phyloP scores from a whole-genome alignment of 64 coral and sea anemone genomes.

The Platygyra sinensis region DNA sequence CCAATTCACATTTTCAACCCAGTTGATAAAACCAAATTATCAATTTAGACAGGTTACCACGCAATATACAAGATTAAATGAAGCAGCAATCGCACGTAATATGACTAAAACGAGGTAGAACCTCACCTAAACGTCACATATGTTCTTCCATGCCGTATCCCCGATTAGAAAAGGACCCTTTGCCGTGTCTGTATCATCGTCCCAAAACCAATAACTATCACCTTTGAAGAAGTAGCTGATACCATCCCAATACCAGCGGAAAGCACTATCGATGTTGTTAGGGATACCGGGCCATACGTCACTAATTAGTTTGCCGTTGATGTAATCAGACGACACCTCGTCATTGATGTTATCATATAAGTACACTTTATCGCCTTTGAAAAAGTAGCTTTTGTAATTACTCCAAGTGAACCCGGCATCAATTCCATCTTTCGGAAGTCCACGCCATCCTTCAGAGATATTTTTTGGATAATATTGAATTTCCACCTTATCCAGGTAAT shows the following conservation, averaged over 20 bases:
- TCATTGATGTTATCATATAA: constrained; percentile 14
- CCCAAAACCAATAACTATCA: constrained; percentile 38
- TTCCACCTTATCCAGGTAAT: neutral
- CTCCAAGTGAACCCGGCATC: constrained; percentile 45
- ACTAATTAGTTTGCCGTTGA: constrained; percentile 12
- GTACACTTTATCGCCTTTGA: constrained; percentile 51
- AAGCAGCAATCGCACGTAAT: too few relatives aligned
- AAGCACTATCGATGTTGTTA: too few relatives aligned
- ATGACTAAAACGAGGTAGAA: too few relatives aligned
- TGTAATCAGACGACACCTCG: constrained; percentile 1
- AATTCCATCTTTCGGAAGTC: constrained; percentile 37
- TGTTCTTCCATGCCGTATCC: constrained; percentile 36
- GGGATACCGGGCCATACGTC: constrained; percentile 46
- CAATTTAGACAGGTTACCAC: too few relatives aligned
- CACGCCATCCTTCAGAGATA: constrained; percentile 60
- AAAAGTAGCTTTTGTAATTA: constrained; percentile 47
- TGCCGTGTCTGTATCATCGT: neutral
- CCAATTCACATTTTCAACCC: too few relatives aligned
- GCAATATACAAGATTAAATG: too few relatives aligned
- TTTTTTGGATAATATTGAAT: neutral
- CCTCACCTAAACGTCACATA: constrained; percentile 45
- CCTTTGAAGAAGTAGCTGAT: constrained; percentile 65
- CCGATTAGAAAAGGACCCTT: neutral
- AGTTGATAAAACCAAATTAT: too few relatives aligned
- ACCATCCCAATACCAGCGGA: constrained; percentile 56